Percentiles rank a stretch among this genome's conserved stretches.
Evolutionary conservation across 2,797 vertebrate genomes (phyloP).

Genomic region (Sebastes kiyomatsui): DNA sequence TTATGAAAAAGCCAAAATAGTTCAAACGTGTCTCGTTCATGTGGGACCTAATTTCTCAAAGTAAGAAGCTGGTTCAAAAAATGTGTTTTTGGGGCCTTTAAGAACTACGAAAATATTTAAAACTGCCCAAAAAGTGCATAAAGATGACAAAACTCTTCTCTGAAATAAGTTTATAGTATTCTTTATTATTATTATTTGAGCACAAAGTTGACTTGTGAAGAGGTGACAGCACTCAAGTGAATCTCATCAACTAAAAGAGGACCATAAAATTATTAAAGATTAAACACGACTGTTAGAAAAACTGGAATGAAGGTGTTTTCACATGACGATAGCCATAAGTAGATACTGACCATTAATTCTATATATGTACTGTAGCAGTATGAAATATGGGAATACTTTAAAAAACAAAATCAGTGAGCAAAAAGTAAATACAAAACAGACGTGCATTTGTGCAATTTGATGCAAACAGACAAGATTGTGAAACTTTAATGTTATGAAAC

Average conservation of each 20-base stretch:
- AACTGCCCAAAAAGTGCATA: neutral
- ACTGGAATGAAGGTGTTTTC: neutral
- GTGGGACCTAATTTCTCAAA: neutral
- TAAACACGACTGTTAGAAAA: no score
- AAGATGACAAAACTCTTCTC: no score
- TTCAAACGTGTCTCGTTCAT: neutral
- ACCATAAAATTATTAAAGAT: neutral
- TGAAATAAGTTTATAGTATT: no score
- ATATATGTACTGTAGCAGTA: neutral
- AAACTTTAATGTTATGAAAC: neutral
- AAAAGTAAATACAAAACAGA: neutral
- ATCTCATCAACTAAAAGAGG: neutral
- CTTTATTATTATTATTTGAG: neutral
- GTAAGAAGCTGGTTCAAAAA: no score
- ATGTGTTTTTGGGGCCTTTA: accelerated
- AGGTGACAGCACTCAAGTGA: neutral
- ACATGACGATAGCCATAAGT: no score
- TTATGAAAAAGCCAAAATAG: neutral
- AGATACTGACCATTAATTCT: neutral
- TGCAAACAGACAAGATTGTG: neutral
- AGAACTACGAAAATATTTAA: no score
- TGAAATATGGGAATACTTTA: neutral
- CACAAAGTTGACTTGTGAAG: neutral
- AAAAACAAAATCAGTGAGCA: neutral
- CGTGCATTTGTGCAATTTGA: neutral